A percentile compares a stretch with the other conserved stretches of the same genome.
These are phyloP conservation scores for Symphodus melops DNA, from an alignment of 2,113 vertebrate species.

Conservation along the genomic window DNA sequence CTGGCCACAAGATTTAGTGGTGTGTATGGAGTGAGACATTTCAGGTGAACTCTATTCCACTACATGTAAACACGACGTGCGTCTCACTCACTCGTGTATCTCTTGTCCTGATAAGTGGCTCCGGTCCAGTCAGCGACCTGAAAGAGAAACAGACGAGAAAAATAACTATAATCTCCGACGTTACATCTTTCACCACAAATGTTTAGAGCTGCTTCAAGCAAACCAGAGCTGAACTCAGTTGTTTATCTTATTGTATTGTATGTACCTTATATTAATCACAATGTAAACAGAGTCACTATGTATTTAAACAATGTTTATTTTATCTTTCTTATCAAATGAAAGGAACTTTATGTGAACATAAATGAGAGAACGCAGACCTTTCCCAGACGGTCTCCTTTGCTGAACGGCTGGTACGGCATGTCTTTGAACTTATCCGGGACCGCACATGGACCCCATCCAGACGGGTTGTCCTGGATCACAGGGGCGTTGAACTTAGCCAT, in stretches of 20 bases:
- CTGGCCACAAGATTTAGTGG: too few relatives aligned
- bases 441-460: constrained; percentile 97
- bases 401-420: constrained; percentile 99
- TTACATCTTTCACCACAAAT: too few relatives aligned
- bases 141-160: background rate
- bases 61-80: too few relatives aligned
- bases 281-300: too few relatives aligned
- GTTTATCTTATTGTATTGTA: too few relatives aligned
- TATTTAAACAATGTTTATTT: too few relatives aligned
- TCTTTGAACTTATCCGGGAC: constrained; percentile 97
- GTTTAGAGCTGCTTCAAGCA: too few relatives aligned
- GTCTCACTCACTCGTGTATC: constrained; percentile 92
- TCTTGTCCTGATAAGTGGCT: constrained; percentile 98
- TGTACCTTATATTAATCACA: too few relatives aligned
- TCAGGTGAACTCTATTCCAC: background rate
- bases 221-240: too few relatives aligned
- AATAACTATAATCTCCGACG: too few relatives aligned
- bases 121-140: constrained; percentile 99
- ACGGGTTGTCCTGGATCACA: constrained; percentile 97
- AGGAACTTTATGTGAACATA: background rate
- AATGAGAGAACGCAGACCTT: constrained; percentile 83
- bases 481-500: constrained; percentile 98
- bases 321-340: too few relatives aligned
- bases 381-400: constrained; percentile 96
- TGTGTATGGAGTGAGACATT: too few relatives aligned